These are phyloP conservation scores for Chelon auratus DNA, from an alignment of 2,797 vertebrate species.

Conservation along the genomic window DNA sequence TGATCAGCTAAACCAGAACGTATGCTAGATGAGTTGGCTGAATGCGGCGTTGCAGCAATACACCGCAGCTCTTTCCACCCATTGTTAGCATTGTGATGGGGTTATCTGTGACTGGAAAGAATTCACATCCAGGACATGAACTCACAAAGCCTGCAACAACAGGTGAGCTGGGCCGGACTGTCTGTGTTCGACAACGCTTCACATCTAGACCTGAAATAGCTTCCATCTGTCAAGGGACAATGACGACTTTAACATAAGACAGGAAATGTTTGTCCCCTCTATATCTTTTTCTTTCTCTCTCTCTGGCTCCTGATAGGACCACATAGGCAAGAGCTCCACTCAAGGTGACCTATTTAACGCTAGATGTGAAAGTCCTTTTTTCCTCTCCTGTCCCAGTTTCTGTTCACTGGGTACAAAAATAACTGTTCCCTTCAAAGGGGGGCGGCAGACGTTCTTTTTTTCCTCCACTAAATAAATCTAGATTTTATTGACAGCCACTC, in stretches of 20 bases:
- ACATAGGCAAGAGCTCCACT: slow-evolving; percentile 64
- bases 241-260: slow-evolving; percentile 57
- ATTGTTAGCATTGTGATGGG: not conserved
- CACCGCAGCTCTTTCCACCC: not conserved
- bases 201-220: slow-evolving; percentile 62
- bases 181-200: slow-evolving; percentile 25
- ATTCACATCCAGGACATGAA: slow-evolving; percentile 8
- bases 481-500: slow-evolving; percentile 60
- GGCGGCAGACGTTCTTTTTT: slow-evolving; percentile 39
- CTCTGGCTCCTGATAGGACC: slow-evolving; percentile 63
- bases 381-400: slow-evolving; percentile 77
- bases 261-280: slow-evolving; percentile 47
- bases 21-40: accelerated
- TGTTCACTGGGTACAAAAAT: slow-evolving; percentile 78
- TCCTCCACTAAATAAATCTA: slow-evolving; percentile 57
- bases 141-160: slow-evolving; percentile 37
- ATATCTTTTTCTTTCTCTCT: slow-evolving; percentile 22
- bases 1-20: not conserved
- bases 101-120: not conserved
- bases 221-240: slow-evolving; percentile 47
- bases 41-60: not conserved
- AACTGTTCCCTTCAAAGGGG: slow-evolving; percentile 74
- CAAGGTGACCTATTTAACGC: slow-evolving; percentile 85
- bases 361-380: slow-evolving; percentile 72
- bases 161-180: slow-evolving; percentile 46